Conservation (phyloP, 2,888 invertebrate species). For the Cerceris rybyensis region DNA sequence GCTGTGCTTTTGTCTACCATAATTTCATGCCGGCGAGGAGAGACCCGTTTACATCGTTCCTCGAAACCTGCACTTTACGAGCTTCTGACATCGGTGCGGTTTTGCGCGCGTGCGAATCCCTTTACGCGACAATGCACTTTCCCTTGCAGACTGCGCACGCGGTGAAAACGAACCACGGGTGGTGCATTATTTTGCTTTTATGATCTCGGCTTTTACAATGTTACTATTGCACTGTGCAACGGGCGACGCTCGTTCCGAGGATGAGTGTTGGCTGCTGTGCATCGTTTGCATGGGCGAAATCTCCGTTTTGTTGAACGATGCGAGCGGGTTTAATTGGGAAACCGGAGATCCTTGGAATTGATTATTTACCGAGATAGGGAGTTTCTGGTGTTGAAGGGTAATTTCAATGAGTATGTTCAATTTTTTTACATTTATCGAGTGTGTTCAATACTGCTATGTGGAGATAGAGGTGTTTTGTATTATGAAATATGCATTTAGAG, state of each 20-base stretch:
- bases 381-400: no score
- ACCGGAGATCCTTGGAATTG: no score
- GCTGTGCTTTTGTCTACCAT: not conserved
- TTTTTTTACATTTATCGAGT: no score
- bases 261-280: not conserved
- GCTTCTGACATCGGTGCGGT: conserved; percentile 4
- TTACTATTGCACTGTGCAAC: conserved; percentile 31
- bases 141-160: conserved; percentile 21
- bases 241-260: not conserved
- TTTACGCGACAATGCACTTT: conserved; percentile 23
- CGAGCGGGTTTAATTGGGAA: no score
- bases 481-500: no score
- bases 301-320: no score
- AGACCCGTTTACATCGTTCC: not conserved
- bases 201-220: conserved; percentile 14
- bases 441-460: no score
- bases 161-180: conserved; percentile 26
- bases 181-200: conserved; percentile 23
- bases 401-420: no score
- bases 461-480: no score
- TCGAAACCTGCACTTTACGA: conserved; percentile 5
- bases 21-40: conserved; percentile 1
- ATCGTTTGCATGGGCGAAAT: no score
- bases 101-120: conserved; percentile 4
- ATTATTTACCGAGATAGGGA: no score